Base-by-base conservation (phyloP, 2,888 invertebrate species). In the Merodon equestris region DNA sequence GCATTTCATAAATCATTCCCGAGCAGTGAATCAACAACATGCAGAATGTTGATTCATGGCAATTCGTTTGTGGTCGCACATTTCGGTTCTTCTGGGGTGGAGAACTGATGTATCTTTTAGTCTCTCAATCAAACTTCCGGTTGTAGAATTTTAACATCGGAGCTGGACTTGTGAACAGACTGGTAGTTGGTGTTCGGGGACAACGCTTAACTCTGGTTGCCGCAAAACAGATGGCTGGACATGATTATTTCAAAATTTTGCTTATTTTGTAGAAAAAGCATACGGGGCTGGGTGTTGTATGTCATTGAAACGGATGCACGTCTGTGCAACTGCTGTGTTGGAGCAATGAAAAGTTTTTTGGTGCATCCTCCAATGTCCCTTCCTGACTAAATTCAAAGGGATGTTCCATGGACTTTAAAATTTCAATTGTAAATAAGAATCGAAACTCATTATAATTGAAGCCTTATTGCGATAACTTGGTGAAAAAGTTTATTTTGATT, bases 41-140 rank as follows among this genome's bases (percentile, higher is more conserved):
- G 38, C 57, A 36, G 19, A 53, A 64, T 72, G 51, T 72, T 64
- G 64, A 64, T 64, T 64, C 63, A 72, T 64, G 50, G 64, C 53
- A 58, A 58, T 45, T 51, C 64, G 51, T 64, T 71, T 72, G 72
- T 72, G 72, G 64, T 72, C 56, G 7, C 48, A 51, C 14, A 57
- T 15, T 14, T 51, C 10, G 44, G 17, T 36, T 38, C 7, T 27
- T 14, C 47, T 40, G 40, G n/a, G n/a, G n/a, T 40, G 40, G n/a
- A 40, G 10, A 9, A n/a, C 10, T 27, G 50, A 54, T 51, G 14
- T 63, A 57, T 72, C 72, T 72, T 53, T 64, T 72, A 64, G 72
- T 72, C 72, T 64, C 51, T 64, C 63, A 72, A 72, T 72, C 72
- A 64, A 51, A 72, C 72, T 72, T 72, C 72, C 72, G 63, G 50